phyloP scores from a whole-genome alignment of 2,113 vertebrate genomes.

The Ceyx melanurus region DNA sequence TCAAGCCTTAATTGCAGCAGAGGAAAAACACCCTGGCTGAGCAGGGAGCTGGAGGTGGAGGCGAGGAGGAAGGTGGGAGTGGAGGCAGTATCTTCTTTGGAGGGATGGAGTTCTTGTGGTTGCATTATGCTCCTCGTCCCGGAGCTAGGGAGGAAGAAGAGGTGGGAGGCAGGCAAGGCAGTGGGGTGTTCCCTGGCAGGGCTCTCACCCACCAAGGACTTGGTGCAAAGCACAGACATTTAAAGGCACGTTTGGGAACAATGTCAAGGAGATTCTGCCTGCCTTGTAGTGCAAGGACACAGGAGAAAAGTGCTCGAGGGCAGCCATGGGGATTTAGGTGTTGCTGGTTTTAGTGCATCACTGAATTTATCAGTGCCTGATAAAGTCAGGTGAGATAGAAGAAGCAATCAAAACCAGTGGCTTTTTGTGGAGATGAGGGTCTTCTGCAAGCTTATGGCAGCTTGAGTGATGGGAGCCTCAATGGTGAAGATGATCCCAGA shows the following conservation, averaged over 20 bases:
- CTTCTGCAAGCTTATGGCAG: not conserved
- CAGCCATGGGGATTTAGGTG: not conserved
- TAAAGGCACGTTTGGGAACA: not conserved
- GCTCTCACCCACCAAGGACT: not conserved
- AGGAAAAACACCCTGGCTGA: constrained; percentile 72
- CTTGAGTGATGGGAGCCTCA: not conserved
- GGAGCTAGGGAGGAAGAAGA: constrained; percentile 4
- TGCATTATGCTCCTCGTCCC: rapidly evolving
- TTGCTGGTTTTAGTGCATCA: not conserved
- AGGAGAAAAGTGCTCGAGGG: not conserved
- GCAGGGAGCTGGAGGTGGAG: constrained; percentile 35
- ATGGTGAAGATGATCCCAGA: rapidly evolving
- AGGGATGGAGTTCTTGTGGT: not conserved
- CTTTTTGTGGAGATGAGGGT: not conserved
- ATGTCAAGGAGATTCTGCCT: rapidly evolving
- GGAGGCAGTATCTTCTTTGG: constrained; percentile 68
- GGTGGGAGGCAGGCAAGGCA: constrained; percentile 60
- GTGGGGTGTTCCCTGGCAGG: constrained; percentile 30
- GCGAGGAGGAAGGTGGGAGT: constrained; percentile 22
- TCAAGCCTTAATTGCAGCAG: not conserved
- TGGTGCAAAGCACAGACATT: not conserved
- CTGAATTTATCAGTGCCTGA: not conserved
- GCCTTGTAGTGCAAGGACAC: rapidly evolving
- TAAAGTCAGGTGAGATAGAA: not conserved
- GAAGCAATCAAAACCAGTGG: not conserved